These are phyloP conservation scores for Sesia bembeciformis DNA, from an alignment of 2,888 invertebrate species.

Conservation along the genomic window DNA sequence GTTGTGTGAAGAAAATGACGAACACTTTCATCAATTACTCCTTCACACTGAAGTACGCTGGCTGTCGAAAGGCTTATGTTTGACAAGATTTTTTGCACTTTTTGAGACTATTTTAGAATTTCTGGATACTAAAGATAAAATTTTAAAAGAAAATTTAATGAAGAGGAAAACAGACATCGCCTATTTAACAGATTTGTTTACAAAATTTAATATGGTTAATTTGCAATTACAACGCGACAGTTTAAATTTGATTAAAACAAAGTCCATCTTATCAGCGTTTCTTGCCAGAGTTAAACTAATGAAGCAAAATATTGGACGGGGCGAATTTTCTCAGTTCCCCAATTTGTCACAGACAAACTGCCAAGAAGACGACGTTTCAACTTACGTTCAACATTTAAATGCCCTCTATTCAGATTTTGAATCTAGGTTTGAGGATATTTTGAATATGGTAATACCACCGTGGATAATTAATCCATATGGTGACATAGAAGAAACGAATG, in stretches of 20 bases:
- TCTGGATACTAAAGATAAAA: neutral
- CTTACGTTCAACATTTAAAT: constrained; percentile 12
- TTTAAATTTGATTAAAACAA: constrained; percentile 21
- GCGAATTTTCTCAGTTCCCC: constrained; percentile 21
- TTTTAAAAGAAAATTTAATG: constrained; percentile 18
- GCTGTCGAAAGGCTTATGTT: neutral
- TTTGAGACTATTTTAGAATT: neutral
- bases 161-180: constrained; percentile 38
- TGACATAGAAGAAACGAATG: constrained; percentile 8
- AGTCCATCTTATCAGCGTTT: constrained; percentile 18
- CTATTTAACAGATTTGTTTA: constrained; percentile 10
- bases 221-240: constrained; percentile 19
- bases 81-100: neutral
- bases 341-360: constrained; percentile 12
- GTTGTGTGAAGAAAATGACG: constrained; percentile 10
- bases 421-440: constrained; percentile 10
- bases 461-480: constrained; percentile 9
- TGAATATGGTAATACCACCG: constrained; percentile 9
- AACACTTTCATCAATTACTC: constrained; percentile 10
- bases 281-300: constrained; percentile 19
- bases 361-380: constrained; percentile 8
- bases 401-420: too few species aligned
- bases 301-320: constrained; percentile 21
- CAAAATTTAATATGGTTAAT: constrained; percentile 11
- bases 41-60: neutral